Conservation (phyloP, 2,113 vertebrate species). For the Scytalopus superciliaris region DNA sequence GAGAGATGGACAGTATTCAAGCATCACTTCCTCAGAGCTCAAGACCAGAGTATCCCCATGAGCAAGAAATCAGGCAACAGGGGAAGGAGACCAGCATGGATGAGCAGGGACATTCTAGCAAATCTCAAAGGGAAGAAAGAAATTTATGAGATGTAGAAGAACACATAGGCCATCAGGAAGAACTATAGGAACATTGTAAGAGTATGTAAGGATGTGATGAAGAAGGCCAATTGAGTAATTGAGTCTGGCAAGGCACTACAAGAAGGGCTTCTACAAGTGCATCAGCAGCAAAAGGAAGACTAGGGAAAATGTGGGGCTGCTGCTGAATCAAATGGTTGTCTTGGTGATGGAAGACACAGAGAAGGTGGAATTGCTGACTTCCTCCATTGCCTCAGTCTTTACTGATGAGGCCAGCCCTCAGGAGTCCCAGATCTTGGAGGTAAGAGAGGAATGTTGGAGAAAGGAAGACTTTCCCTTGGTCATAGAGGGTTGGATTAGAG, state of each 20-base stretch:
- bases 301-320: not conserved
- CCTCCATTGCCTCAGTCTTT: not conserved
- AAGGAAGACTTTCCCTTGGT: not conserved
- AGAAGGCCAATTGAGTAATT: not conserved
- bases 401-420: not conserved
- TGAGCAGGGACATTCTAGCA: not conserved
- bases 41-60: not conserved
- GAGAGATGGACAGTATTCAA: not conserved
- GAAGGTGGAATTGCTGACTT: not conserved
- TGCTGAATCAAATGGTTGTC: not conserved
- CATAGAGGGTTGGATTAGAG: not conserved
- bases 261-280: not conserved
- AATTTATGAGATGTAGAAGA: not conserved
- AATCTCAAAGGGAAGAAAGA: not conserved
- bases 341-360: not conserved
- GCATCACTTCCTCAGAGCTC: not conserved
- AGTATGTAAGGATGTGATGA: accelerated
- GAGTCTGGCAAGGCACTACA: not conserved
- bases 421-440: not conserved
- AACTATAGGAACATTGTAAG: not conserved
- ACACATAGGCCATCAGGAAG: not conserved
- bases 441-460: not conserved
- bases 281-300: not conserved
- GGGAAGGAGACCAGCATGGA: not conserved
- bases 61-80: not conserved